phyloP scores from a whole-genome alignment of 2,797 vertebrate genomes.

The Eupleurogrammus muticus region DNA sequence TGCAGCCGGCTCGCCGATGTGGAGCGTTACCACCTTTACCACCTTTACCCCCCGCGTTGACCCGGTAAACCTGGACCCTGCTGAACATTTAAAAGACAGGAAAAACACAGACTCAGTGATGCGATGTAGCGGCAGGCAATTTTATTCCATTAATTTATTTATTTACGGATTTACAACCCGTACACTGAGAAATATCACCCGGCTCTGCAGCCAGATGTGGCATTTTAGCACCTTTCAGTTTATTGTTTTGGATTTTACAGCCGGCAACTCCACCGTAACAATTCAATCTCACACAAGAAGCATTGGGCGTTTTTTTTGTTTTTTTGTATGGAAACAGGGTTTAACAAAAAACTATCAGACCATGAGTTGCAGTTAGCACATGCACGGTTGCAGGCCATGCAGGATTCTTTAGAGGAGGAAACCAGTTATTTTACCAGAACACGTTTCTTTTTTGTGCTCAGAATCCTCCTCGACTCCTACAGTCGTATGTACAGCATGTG shows the following conservation, averaged over 20 bases:
- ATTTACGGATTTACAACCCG: no score
- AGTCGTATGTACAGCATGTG: no score
- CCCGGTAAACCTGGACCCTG: no score
- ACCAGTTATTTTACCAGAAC: background rate
- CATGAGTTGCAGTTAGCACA: background rate
- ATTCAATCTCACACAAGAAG: background rate
- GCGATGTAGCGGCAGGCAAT: background rate
- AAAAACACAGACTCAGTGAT: background rate
- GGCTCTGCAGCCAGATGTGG: background rate
- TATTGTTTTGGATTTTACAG: background rate
- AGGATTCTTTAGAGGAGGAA: background rate
- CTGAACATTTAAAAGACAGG: background rate
- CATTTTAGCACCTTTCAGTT: background rate
- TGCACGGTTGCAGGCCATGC: background rate
- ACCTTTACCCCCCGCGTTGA: no score
- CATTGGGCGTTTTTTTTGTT: background rate
- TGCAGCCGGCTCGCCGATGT: constrained; percentile 63
- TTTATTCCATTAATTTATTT: no score
- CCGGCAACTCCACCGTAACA: background rate
- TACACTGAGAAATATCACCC: background rate
- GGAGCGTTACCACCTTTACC: constrained; percentile 39
- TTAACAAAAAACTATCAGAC: background rate
- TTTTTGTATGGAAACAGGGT: background rate
- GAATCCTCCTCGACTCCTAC: no score
- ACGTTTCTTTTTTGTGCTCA: constrained; percentile 7